A percentile compares a stretch with the other conserved stretches of the same genome.
These are phyloP conservation scores for Gila robusta DNA, from an alignment of 2,797 vertebrate genomes.

Conservation along the genomic window DNA sequence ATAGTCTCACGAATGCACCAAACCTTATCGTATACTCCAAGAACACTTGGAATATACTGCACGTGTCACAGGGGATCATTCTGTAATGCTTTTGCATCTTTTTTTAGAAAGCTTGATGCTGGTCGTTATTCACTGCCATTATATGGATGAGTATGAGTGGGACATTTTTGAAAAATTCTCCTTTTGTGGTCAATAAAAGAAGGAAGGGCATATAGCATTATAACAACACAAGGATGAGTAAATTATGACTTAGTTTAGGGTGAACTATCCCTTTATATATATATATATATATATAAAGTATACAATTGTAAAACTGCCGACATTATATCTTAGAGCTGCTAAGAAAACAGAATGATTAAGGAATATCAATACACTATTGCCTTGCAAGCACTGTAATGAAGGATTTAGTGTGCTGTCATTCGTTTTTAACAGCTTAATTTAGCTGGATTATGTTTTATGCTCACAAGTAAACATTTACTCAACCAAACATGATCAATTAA, in stretches of 20 bases:
- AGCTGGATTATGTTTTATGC: constrained; percentile 34
- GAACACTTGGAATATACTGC: neutral
- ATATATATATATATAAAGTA: neutral
- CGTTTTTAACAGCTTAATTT: constrained; percentile 37
- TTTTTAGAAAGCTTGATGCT: neutral
- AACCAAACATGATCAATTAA: constrained; percentile 14
- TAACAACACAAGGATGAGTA: neutral
- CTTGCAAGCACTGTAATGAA: constrained; percentile 29
- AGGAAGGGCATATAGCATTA: neutral
- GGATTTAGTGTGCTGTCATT: constrained; percentile 40
- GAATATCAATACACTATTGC: constrained; percentile 39
- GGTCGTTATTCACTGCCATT: neutral
- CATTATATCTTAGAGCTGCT: constrained; percentile 18
- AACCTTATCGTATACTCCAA: neutral
- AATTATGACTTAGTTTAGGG: neutral
- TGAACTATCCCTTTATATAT: neutral
- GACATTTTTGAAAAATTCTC: neutral
- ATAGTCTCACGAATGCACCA: neutral
- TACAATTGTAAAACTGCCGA: neutral
- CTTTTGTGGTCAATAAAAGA: neutral
- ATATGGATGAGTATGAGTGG: neutral
- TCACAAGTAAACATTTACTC: constrained; percentile 34
- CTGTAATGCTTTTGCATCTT: neutral
- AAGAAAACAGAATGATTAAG: constrained; percentile 25
- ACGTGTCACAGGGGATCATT: neutral